These are phyloP conservation scores for Drosophila seclusa DNA, from an alignment of 2,888 invertebrate species.

Conservation along the genomic window DNA sequence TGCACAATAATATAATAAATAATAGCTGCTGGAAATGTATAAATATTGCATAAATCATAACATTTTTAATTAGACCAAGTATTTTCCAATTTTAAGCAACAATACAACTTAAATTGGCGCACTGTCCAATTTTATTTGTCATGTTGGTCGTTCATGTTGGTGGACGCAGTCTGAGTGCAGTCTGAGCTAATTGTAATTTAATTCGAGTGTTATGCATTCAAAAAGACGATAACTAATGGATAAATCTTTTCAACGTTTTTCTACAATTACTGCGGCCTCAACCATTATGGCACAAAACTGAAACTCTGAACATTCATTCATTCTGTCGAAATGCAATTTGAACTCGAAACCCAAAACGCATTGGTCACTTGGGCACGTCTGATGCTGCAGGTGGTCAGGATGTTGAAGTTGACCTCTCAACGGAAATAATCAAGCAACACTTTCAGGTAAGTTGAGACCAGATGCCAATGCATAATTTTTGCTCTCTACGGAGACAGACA, in stretches of 20 bases:
- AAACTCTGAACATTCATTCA: slow-evolving; percentile 51
- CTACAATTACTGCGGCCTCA: slow-evolving; percentile 43
- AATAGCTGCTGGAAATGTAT: slow-evolving; percentile 17
- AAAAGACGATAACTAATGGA: slow-evolving; percentile 49
- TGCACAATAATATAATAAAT: slow-evolving; percentile 42
- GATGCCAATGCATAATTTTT: slow-evolving; percentile 22
- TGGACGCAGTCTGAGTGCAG: slow-evolving; percentile 42
- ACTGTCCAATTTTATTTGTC: not conserved
- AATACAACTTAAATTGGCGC: slow-evolving; percentile 5
- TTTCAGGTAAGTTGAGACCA: slow-evolving; percentile 83
- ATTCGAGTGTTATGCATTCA: slow-evolving; percentile 3
- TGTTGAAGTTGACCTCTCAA: slow-evolving; percentile 84
- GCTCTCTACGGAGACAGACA: slow-evolving; percentile 5
- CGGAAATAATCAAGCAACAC: slow-evolving; percentile 85
- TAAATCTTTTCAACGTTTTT: slow-evolving; percentile 45
- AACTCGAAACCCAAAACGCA: slow-evolving; percentile 37
- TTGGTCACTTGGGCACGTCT: slow-evolving; percentile 80
- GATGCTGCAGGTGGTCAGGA: slow-evolving; percentile 84
- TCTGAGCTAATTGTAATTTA: slow-evolving; percentile 15
- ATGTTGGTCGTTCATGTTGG: slow-evolving; percentile 47
- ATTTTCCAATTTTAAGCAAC: slow-evolving; percentile 11
- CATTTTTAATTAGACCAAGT: slow-evolving; percentile 57
- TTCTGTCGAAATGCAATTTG: slow-evolving; percentile 40
- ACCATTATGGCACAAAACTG: slow-evolving; percentile 24
- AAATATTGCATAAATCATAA: slow-evolving; percentile 18